These are phyloP conservation scores for Rhinopithecus roxellana DNA, from an alignment of 2,113 vertebrate genomes.

Conservation along the genomic window DNA sequence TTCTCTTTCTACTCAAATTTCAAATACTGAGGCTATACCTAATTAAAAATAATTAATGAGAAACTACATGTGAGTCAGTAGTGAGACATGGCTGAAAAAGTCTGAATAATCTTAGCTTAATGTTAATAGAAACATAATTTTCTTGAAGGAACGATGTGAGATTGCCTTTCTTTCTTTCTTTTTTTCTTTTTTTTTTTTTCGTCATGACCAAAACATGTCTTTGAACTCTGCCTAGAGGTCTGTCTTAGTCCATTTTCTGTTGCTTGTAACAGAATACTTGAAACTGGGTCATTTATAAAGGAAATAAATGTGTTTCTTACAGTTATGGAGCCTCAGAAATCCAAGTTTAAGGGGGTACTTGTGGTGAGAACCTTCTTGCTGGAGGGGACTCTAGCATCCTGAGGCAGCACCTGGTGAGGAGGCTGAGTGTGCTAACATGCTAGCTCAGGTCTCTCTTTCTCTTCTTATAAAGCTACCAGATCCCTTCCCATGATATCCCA, in stretches of 20 bases:
- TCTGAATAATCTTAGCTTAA: slow-evolving; percentile 21
- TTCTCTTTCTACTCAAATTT: not conserved
- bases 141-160: not conserved
- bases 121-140: slow-evolving; percentile 42
- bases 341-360: not conserved
- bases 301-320: not conserved
- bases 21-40: not conserved
- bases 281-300: not conserved
- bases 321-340: not conserved
- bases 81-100: not conserved
- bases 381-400: not conserved
- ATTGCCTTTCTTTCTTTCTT: not conserved
- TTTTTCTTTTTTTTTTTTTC: not conserved
- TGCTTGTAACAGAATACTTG: not conserved
- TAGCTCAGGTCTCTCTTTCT: not conserved
- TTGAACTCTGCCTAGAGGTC: not conserved
- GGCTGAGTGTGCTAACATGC: not conserved
- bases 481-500: not conserved
- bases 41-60: slow-evolving; percentile 35
- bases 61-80: not conserved
- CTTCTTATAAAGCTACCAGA: not conserved
- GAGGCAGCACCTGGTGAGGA: not conserved
- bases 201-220: not conserved
- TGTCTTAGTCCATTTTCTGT: not conserved
- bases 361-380: not conserved